phyloP scores from a whole-genome alignment of 2,888 invertebrate species.

The Empis livida region DNA sequence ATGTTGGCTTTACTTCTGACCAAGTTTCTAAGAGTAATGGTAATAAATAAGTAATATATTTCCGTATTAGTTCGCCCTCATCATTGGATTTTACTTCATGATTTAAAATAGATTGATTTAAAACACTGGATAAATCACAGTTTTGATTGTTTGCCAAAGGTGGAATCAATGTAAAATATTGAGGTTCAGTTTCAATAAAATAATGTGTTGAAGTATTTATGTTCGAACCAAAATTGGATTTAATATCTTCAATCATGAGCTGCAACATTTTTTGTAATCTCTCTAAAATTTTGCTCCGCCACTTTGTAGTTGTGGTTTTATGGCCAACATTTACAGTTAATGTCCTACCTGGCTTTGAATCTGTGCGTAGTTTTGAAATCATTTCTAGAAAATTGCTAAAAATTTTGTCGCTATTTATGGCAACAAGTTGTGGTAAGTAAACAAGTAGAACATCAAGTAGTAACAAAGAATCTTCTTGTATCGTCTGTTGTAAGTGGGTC shows the following conservation, averaged over 20 bases:
- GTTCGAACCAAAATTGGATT: conserved; percentile 18
- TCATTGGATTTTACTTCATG: conserved; percentile 17
- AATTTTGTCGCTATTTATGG: conserved; percentile 53
- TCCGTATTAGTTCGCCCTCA: conserved; percentile 40
- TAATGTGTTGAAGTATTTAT: conserved; percentile 14
- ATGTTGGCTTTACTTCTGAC: conserved; percentile 58
- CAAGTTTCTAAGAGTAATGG: conserved; percentile 73
- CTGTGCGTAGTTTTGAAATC: conserved; percentile 59
- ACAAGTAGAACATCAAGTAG: conserved; percentile 65
- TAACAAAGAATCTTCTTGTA: conserved; percentile 72
- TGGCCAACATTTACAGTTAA: conserved; percentile 56
- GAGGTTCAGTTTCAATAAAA: conserved; percentile 14
- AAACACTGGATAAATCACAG: conserved; percentile 37
- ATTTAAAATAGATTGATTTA: conserved; percentile 34
- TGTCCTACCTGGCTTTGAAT: conserved; percentile 52
- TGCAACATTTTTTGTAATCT: conserved; percentile 51
- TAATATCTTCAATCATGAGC: conserved; percentile 23
- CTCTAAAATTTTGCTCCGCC: conserved; percentile 63
- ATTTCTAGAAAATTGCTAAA: conserved; percentile 71
- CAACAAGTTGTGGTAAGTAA: conserved; percentile 51
- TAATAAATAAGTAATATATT: conserved; percentile 53
- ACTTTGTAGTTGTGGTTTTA: conserved; percentile 60
- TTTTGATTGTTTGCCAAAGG: conserved; percentile 11
- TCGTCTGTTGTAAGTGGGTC: conserved; percentile 70
- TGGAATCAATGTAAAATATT: conserved; percentile 17